phyloP scores from a whole-genome alignment of 2,113 vertebrate species.

The Cyphomyrus discorhynchus region DNA sequence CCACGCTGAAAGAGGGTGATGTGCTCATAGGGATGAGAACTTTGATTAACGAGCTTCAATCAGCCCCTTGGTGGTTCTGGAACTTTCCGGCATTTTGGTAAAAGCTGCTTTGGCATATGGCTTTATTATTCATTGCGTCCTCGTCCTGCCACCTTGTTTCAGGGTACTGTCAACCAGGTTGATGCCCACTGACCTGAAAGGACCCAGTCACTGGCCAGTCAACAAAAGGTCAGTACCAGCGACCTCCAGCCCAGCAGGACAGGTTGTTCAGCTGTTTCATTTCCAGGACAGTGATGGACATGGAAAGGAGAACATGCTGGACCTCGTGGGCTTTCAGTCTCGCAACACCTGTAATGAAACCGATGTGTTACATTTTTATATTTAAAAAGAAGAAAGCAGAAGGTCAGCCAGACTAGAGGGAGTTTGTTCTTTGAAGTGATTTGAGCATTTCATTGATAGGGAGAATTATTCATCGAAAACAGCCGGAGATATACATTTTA shows the following conservation, averaged over 20 bases:
- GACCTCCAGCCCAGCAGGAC: not conserved
- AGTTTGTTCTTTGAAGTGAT: not conserved
- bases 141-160: not conserved
- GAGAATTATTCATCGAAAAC: not conserved
- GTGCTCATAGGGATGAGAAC: not conserved
- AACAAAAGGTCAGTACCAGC: not conserved
- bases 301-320: not conserved
- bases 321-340: not conserved
- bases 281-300: not conserved
- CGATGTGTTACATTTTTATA: not conserved
- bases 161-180: not conserved
- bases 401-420: not conserved
- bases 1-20: not conserved
- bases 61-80: not conserved
- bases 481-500: not conserved
- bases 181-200: not conserved
- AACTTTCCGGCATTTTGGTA: not conserved
- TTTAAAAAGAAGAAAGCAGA: not conserved
- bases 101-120: not conserved
- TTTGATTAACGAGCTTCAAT: not conserved
- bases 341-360: not conserved
- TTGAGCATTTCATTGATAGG: not conserved
- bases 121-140: not conserved
- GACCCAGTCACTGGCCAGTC: not conserved
- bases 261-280: not conserved